phyloP scores from a whole-genome alignment of 2,797 vertebrate species.

The Myotis myotis region DNA sequence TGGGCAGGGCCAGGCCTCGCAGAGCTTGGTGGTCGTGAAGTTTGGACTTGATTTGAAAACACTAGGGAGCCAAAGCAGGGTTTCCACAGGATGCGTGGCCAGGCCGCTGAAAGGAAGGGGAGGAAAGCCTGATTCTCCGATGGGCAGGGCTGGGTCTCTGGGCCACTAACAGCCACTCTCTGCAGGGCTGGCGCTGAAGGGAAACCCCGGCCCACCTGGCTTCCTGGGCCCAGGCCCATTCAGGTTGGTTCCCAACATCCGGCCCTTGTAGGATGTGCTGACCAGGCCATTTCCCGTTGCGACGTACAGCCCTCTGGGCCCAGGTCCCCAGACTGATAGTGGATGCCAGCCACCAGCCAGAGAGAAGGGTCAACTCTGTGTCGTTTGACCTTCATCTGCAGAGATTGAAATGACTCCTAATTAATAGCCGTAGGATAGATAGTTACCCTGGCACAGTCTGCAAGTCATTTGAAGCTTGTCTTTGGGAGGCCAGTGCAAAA shows the following conservation, averaged over 20 bases:
- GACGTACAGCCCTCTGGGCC: conserved; percentile 19
- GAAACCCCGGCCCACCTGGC: background rate
- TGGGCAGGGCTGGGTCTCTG: too few species aligned
- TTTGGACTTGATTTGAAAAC: background rate
- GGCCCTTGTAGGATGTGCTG: conserved; percentile 50
- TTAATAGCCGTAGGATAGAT: conserved; percentile 75
- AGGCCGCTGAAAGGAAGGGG: background rate
- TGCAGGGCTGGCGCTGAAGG: background rate
- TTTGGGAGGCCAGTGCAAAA: conserved; percentile 66
- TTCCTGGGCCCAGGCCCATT: background rate
- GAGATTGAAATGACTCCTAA: conserved; percentile 79
- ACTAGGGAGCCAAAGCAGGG: background rate
- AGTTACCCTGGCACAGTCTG: conserved; percentile 69
- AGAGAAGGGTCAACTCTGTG: conserved; percentile 68
- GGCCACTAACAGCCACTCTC: background rate
- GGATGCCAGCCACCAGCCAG: conserved; percentile 71
- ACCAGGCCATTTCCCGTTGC: conserved; percentile 48
- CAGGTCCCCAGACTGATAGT: conserved; percentile 71
- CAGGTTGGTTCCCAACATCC: background rate
- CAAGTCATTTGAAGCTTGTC: conserved; percentile 76
- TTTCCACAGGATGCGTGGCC: background rate
- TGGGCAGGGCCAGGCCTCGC: fast-evolving
- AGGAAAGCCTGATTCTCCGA: background rate
- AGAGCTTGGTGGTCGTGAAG: background rate
- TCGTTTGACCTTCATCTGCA: conserved; percentile 78